Conservation (phyloP, 2,888 invertebrate species). For the Amiota mariae region DNA sequence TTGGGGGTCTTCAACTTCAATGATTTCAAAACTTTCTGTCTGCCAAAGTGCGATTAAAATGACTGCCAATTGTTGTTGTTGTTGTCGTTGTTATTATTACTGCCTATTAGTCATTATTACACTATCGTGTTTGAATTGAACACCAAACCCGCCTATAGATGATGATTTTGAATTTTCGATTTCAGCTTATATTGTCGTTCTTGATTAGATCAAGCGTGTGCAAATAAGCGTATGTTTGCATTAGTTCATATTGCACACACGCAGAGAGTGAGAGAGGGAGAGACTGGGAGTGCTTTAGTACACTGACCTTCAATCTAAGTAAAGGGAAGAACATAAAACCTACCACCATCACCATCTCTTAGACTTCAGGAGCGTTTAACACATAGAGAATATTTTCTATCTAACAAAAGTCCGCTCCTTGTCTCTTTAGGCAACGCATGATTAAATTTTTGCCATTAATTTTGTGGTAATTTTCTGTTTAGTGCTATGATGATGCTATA, state of each 20-base stretch:
- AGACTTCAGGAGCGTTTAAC: no score
- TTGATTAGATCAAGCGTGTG: conserved; percentile 59
- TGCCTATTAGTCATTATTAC: conserved; percentile 23
- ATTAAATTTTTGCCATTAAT: conserved; percentile 64
- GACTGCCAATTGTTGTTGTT: conserved; percentile 3
- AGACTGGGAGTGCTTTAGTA: background rate
- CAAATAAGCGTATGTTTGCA: conserved; percentile 66
- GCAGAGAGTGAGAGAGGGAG: no score
- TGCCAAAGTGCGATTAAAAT: conserved; percentile 16
- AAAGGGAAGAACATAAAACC: conserved; percentile 14
- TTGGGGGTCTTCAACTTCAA: background rate
- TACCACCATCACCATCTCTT: conserved; percentile 41
- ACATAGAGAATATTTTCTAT: no score
- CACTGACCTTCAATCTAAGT: background rate
- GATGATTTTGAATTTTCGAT: conserved; percentile 65
- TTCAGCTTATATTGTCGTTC: conserved; percentile 66
- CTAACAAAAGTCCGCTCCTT: no score
- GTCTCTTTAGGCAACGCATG: conserved; percentile 32
- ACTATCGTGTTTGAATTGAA: conserved; percentile 45
- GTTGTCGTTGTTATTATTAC: conserved; percentile 15
- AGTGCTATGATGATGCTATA: conserved; percentile 26
- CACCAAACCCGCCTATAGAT: conserved; percentile 48
- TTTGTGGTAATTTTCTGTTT: conserved; percentile 56
- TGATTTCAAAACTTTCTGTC: background rate
- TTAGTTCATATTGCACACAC: conserved; percentile 44